A percentile compares a stretch with the other conserved stretches of the same genome.
Evolutionary conservation across 2,888 invertebrate species (phyloP).

Genomic region (Melikaiella ostensackeni): DNA sequence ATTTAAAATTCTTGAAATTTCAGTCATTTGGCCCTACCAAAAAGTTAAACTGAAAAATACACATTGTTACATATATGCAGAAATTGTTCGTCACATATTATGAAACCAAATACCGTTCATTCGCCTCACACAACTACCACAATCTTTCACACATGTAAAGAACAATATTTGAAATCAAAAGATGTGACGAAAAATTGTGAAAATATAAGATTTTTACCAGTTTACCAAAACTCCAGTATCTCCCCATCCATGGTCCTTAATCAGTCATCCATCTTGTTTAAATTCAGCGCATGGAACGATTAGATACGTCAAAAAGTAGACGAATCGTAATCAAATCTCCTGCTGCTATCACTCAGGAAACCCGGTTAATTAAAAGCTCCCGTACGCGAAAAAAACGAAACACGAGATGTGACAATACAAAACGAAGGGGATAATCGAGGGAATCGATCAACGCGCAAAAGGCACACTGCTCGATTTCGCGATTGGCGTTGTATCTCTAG

Average conservation of each 20-base stretch:
- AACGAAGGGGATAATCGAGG: slow-evolving; percentile 42
- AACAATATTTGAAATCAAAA: slow-evolving; percentile 36
- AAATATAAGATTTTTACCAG: neutral
- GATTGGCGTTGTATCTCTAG: slow-evolving; percentile 42
- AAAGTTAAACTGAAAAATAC: neutral
- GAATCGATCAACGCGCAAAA: slow-evolving; percentile 60
- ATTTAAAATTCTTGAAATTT: neutral
- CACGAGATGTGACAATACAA: slow-evolving; percentile 32
- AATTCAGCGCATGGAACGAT: slow-evolving; percentile 17
- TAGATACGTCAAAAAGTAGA: slow-evolving; percentile 26
- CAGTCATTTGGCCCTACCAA: neutral
- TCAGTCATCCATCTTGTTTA: neutral
- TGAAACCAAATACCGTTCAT: slow-evolving; percentile 15
- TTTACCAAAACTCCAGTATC: neutral
- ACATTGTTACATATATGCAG: neutral
- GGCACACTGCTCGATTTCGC: slow-evolving; percentile 59
- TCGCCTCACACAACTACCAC: neutral
- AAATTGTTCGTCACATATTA: slow-evolving; percentile 2
- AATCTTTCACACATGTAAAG: neutral
- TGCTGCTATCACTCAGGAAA: slow-evolving; percentile 33
- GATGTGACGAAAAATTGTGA: slow-evolving; percentile 7
- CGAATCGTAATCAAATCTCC: slow-evolving; percentile 21
- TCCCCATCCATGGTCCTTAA: neutral
- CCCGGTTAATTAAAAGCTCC: neutral
- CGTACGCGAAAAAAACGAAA: slow-evolving; percentile 38